Base-by-base conservation (phyloP, 2,888 invertebrate genomes). In the Uloborus plumipes region DNA sequence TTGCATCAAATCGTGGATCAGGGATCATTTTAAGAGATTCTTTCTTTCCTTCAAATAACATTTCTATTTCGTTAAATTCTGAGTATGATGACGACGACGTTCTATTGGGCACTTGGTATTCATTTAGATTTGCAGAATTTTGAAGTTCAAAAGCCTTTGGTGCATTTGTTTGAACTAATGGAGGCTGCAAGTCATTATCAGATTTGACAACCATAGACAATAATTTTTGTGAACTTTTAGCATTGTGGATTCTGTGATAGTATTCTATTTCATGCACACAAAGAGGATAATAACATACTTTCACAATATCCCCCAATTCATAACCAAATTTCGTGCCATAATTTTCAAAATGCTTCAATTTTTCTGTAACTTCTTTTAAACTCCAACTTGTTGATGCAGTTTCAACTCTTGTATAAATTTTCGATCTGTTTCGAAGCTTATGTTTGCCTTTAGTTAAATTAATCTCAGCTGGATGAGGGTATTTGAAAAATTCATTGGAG, bases 181-280 rank as follows among this genome's bases (percentile, higher is more conserved):
- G 39, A 39, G 39, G 9, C 39, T 39, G 31, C 7, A 7, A 7
- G 11, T 64, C 39, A 11, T 53, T 9, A 1, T 50, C 31, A 26
- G 51, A 13, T 65, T 59, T 31, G 31, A 20, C 20, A 61, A 22
- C 22, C 53, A 55, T 53, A 20, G 61, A 55, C 3, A 66, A 51
- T 61, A 78, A 66, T 50, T 61, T 66, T 13, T 59, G 15, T 15
- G 65, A 58, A 31, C 64, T 64, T 39, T 22, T 51, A 6, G 47
- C 31, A 49, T 49, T 55, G 11, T 67, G 14, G n/a, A 81, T 55
- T 53, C 64, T 69, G 22, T 75, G 66, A 62, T 59, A 81, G 39
- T 70, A 81, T 22, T 70, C 74, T 15, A 59, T 50, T 59, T 81
- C 80, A 64, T 55, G 47, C n/a, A 50, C 22, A 16, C 55, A 20